Percentiles rank a stretch among this genome's conserved stretches.
These are phyloP conservation scores for Copidosoma aretas DNA, from an alignment of 2,888 invertebrate species.

Conservation along the genomic window DNA sequence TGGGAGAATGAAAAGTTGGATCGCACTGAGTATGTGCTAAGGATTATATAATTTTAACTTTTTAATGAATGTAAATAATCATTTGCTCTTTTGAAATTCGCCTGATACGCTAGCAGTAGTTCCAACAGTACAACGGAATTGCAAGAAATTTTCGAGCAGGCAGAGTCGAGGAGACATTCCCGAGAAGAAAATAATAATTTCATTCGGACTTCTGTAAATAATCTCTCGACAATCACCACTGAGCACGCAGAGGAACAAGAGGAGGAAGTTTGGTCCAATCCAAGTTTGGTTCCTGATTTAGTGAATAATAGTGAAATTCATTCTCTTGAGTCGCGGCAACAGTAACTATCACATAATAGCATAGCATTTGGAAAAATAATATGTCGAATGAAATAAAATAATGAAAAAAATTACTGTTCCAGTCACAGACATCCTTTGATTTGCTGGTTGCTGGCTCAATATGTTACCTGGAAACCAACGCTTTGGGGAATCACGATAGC, in stretches of 20 bases:
- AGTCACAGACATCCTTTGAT: constrained; percentile 38
- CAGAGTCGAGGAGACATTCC: constrained; percentile 53
- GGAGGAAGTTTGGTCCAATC: constrained; percentile 44
- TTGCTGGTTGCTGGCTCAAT: constrained; percentile 33
- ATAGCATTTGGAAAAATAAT: constrained; percentile 1
- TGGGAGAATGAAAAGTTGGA: constrained; percentile 54
- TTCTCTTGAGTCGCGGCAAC: constrained; percentile 17
- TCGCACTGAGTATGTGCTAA: constrained; percentile 52
- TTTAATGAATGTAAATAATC: not conserved
- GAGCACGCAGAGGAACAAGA: constrained; percentile 46
- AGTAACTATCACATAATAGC: constrained; percentile 9
- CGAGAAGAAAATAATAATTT: constrained; percentile 56
- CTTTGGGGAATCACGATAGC: constrained; percentile 49
- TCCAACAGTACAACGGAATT: constrained; percentile 53
- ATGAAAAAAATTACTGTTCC: constrained; percentile 32
- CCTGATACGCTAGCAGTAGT: constrained; percentile 45
- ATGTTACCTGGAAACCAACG: constrained; percentile 47
- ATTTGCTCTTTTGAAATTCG: constrained; percentile 7
- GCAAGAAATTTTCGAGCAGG: constrained; percentile 55
- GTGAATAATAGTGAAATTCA: constrained; percentile 21
- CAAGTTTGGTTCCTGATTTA: constrained; percentile 43
- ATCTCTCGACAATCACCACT: constrained; percentile 32
- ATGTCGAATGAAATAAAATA: not conserved
- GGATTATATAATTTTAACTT: not conserved
- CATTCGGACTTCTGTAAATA: constrained; percentile 35